These are phyloP conservation scores for Anthoscopus minutus DNA, from an alignment of 2,113 vertebrate species.

Conservation along the genomic window DNA sequence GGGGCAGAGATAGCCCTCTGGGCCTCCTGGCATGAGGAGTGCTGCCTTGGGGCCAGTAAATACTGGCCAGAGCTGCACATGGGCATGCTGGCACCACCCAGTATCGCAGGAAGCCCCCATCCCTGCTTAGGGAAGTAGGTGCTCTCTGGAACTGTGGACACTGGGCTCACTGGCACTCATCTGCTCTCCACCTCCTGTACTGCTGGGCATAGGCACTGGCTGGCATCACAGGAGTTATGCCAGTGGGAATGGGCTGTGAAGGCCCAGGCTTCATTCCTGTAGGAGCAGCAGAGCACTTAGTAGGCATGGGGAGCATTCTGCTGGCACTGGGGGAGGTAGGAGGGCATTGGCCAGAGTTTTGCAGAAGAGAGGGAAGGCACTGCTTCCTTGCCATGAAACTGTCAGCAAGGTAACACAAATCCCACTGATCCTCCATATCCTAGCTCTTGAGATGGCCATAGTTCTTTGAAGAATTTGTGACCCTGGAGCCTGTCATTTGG, in stretches of 20 bases:
- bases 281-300: not conserved
- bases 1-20: not conserved
- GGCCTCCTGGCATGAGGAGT: not conserved
- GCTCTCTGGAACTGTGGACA: fast-evolving
- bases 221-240: not conserved
- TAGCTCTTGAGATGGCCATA: not conserved
- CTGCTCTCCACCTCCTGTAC: not conserved
- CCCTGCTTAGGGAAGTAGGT: not conserved
- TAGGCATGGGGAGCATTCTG: too few relatives aligned
- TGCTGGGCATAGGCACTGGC: not conserved
- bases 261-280: not conserved
- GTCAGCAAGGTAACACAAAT: not conserved
- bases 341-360: fast-evolving
- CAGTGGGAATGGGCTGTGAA: fast-evolving
- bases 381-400: not conserved
- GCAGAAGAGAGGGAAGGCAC: fast-evolving
- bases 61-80: not conserved
- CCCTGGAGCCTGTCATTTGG: not conserved
- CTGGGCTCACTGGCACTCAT: not conserved
- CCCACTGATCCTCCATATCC: not conserved
- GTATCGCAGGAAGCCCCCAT: not conserved
- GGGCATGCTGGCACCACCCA: not conserved
- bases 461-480: not conserved
- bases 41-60: not conserved
- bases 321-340: too few relatives aligned